These are phyloP conservation scores for Merodon equestris DNA, from an alignment of 2,888 invertebrate species.

Conservation along the genomic window DNA sequence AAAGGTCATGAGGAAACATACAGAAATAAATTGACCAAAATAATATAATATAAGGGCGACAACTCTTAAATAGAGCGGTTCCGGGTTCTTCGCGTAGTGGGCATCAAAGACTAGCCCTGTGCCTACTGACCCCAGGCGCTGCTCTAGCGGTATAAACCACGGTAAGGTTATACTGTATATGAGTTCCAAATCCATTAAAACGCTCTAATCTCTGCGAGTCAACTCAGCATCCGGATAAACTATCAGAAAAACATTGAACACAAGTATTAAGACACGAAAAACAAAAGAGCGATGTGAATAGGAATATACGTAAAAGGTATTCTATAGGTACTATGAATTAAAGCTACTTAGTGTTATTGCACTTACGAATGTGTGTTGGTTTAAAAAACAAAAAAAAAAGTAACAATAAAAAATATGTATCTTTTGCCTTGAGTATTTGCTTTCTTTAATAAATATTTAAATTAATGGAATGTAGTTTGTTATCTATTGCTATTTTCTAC, in stretches of 20 bases:
- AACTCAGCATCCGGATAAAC: neutral
- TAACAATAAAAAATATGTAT: constrained; percentile 30
- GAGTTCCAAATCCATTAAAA: no score
- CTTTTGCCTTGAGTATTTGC: constrained; percentile 44
- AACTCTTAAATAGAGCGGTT: no score
- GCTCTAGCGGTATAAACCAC: no score
- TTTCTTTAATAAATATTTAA: constrained; percentile 37
- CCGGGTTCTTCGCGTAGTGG: no score
- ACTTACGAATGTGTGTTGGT: constrained; percentile 57
- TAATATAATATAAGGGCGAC: no score
- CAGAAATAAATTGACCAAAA: no score
- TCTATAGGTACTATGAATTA: constrained; percentile 67
- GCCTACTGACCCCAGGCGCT: no score
- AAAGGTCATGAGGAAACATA: no score
- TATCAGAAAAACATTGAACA: constrained; percentile 10
- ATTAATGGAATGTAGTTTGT: constrained; percentile 52
- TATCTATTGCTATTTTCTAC: constrained; percentile 62
- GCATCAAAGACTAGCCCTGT: no score
- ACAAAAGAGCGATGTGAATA: constrained; percentile 42
- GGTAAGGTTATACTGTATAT: no score
- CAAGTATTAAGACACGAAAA: constrained; percentile 37
- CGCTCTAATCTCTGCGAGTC: neutral
- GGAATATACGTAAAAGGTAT: constrained; percentile 43
- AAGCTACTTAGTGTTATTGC: constrained; percentile 68
- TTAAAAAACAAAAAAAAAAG: constrained; percentile 31